phyloP scores from a whole-genome alignment of 2,797 vertebrate species.

The Lacerta bilineata region DNA sequence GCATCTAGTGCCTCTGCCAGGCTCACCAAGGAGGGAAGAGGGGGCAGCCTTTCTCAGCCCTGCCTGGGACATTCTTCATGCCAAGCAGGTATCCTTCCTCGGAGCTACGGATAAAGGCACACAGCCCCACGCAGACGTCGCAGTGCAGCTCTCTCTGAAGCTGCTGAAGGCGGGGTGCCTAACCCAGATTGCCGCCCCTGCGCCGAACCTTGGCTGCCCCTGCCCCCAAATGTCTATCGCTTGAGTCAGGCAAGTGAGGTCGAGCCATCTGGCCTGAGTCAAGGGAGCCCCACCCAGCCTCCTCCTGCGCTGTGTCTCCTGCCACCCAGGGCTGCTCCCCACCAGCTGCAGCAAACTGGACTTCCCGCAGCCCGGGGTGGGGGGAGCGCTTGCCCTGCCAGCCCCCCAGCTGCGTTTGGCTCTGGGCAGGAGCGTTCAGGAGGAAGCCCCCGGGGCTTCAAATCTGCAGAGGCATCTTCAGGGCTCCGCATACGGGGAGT shows the following conservation, averaged over 20 bases:
- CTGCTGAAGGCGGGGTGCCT: neutral
- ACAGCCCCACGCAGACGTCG: rapidly evolving
- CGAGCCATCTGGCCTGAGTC: no score
- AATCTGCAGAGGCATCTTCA: no score
- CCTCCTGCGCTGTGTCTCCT: no score
- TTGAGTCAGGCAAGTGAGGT: neutral
- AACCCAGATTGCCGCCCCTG: neutral
- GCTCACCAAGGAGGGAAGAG: no score
- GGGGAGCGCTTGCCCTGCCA: neutral
- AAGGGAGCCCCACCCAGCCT: neutral
- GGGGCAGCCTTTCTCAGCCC: neutral
- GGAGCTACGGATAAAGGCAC: neutral
- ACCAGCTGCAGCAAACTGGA: no score
- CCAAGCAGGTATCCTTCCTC: neutral
- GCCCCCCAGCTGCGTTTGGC: neutral
- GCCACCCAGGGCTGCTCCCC: no score
- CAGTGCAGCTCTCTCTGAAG: neutral
- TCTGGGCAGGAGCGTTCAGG: neutral
- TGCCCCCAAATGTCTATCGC: neutral
- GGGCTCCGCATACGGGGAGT: no score
- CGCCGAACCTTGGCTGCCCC: neutral
- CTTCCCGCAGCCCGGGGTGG: no score
- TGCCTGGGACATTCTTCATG: neutral
- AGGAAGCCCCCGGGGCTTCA: neutral
- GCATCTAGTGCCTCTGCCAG: no score